Evolutionary conservation across 1,140 invertebrate species (phyloP).

Genomic region (Drosophila setifemur): DNA sequence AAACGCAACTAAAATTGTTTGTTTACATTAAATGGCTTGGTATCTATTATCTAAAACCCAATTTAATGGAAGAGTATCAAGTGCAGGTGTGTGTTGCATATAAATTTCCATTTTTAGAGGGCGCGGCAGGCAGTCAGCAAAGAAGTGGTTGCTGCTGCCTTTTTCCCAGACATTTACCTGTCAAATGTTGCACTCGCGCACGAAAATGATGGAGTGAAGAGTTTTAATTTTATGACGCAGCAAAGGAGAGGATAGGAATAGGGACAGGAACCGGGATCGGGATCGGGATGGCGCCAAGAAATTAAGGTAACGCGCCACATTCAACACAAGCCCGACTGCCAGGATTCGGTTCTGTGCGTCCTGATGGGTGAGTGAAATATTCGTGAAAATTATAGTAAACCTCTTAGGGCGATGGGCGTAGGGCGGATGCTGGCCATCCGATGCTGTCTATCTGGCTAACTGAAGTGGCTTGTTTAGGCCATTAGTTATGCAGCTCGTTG

Average conservation of each 20-base stretch:
- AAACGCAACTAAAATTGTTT: too few relatives aligned
- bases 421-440: too few relatives aligned
- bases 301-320: constrained; percentile 77
- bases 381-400: too few relatives aligned
- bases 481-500: constrained; percentile 65
- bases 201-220: constrained; percentile 80
- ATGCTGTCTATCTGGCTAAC: too few relatives aligned
- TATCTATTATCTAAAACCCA: neutral
- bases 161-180: constrained; percentile 78
- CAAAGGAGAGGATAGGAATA: constrained; percentile 69
- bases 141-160: constrained; percentile 38
- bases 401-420: too few relatives aligned
- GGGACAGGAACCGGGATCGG: constrained; percentile 1
- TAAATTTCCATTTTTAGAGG: constrained; percentile 5
- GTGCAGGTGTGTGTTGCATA: neutral
- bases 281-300: constrained; percentile 70
- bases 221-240: constrained; percentile 80
- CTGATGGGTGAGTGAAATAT: neutral
- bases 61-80: constrained; percentile 6
- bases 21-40: too few relatives aligned
- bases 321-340: constrained; percentile 53
- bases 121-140: constrained; percentile 48
- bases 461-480: constrained; percentile 30
- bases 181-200: constrained; percentile 78
- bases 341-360: constrained; percentile 2